A percentile compares a stretch with the other conserved stretches of the same genome.
Evolutionary conservation across 2,888 invertebrate genomes (phyloP).

Genomic region (Tenthredo livida): DNA sequence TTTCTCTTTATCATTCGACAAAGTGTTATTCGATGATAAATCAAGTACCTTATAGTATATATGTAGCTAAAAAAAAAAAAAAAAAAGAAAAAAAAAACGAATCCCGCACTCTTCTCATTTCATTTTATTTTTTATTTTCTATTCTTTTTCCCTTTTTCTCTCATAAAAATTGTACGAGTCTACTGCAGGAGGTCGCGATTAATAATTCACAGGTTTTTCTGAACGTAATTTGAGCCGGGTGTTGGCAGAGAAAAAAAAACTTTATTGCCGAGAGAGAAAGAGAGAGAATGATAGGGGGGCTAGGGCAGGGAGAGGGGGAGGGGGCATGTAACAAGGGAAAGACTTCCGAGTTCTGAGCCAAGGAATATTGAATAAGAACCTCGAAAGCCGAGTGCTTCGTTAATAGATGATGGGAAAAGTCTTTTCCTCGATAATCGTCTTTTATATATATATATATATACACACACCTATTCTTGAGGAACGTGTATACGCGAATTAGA

Average conservation of each 20-base stretch:
- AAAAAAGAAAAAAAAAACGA: neutral
- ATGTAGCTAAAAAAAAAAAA: too few species aligned
- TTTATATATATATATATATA: neutral
- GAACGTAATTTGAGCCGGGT: slow-evolving; percentile 38
- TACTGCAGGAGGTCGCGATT: slow-evolving; percentile 30
- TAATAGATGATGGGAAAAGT: slow-evolving; percentile 23
- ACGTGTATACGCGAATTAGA: neutral
- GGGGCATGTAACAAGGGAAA: neutral
- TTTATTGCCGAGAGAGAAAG: neutral
- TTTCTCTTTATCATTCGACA: too few species aligned
- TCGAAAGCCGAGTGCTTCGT: slow-evolving; percentile 9
- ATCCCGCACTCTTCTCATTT: neutral
- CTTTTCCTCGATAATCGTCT: slow-evolving; percentile 15
- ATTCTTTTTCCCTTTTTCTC: neutral
- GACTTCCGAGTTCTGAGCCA: slow-evolving; percentile 14
- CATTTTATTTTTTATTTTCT: neutral
- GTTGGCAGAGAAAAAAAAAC: slow-evolving; percentile 9
- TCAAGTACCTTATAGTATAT: neutral
- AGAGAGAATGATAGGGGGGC: neutral
- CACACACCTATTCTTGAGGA: neutral
- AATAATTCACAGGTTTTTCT: slow-evolving; percentile 36
- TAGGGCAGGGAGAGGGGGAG: neutral
- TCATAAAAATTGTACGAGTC: neutral
- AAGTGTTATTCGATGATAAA: neutral
- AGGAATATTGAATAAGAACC: slow-evolving; percentile 35